Evolutionary conservation across 2,888 invertebrate species (phyloP), one percentile per base, ranked within the genome.

Genomic region (Troides helena): DNA sequence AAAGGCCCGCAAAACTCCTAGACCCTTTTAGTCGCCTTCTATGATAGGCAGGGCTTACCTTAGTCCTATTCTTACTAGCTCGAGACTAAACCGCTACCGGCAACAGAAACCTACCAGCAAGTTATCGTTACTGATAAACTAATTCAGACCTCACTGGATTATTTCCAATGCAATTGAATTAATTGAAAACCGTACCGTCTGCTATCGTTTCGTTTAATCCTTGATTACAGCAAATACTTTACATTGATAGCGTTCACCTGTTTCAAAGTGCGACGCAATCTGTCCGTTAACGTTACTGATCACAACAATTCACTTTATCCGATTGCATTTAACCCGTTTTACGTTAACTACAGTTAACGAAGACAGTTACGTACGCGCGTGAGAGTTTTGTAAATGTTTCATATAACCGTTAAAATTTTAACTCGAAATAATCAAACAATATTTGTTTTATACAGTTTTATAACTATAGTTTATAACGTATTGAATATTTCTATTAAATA

Each of bases 161-260:
- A 61, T 39, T 61, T 61, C 18, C 36, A n/a, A 0, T 61, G 21
- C 61, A 21, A 18, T 61, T 36, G n/a, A 39, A 61, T 61, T 30
- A 43, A 39, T 43, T 61, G 18, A 23, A 57, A 6, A 43, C 39
- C 6, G 60, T 12, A 43, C 6, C 21, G n/a, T n/a, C n/a, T n/a
- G 17, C 61, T 39, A 17, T 18, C 18, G 43, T 43, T 61, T 18
- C 61, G 21, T 21, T 61, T 61, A 61, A 43, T 43, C n/a, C 43
- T 43, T 43, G 43, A 39, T 61, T 39, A 61, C 21, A n/a, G 36
- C 61, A 61, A 61, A 39, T 61, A 21, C 18, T 61, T 61, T 36
- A 61, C 43, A 61, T 25, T 61, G 61, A 61, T 61, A 18, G 61
- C 21, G 18, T 61, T n/a, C 61, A 61, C 43, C 43, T 21, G 36